phyloP scores from a whole-genome alignment of 1,140 invertebrate species.

The Lamellibrachia luymesi region DNA sequence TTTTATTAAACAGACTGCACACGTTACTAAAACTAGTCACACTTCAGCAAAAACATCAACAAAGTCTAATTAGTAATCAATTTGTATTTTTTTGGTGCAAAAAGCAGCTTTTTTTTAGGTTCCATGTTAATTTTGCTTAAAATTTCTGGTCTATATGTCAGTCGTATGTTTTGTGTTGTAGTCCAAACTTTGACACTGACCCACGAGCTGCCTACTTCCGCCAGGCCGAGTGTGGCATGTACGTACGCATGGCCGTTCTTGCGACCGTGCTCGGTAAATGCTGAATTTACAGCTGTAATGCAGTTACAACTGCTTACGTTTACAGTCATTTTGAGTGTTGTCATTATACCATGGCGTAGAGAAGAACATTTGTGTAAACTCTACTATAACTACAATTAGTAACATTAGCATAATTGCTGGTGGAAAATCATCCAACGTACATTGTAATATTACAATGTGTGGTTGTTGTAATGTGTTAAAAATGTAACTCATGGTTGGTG shows the following conservation, averaged over 20 bases:
- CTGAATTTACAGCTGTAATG: neutral
- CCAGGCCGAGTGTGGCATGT: slow-evolving; percentile 97
- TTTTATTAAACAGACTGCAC: no score
- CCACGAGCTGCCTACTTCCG: slow-evolving; percentile 96
- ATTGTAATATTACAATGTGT: neutral
- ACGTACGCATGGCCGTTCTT: slow-evolving; percentile 95
- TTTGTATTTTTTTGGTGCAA: no score
- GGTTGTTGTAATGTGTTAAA: neutral
- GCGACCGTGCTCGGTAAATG: slow-evolving; percentile 73
- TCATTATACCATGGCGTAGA: neutral
- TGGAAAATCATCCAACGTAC: neutral
- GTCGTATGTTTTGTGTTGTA: slow-evolving; percentile 49
- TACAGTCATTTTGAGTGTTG: neutral
- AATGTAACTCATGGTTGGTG: neutral
- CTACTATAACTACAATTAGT: neutral
- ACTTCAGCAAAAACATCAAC: no score
- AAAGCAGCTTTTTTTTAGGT: no score
- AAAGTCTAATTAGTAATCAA: no score
- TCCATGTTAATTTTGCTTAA: no score
- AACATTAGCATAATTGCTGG: neutral
- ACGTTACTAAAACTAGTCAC: no score
- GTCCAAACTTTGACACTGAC: slow-evolving; percentile 88
- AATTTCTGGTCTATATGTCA: neutral
- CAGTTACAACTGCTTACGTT: neutral
- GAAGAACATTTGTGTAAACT: neutral